phyloP scores from a whole-genome alignment of 2,888 invertebrate genomes.

The Heliconius erato region DNA sequence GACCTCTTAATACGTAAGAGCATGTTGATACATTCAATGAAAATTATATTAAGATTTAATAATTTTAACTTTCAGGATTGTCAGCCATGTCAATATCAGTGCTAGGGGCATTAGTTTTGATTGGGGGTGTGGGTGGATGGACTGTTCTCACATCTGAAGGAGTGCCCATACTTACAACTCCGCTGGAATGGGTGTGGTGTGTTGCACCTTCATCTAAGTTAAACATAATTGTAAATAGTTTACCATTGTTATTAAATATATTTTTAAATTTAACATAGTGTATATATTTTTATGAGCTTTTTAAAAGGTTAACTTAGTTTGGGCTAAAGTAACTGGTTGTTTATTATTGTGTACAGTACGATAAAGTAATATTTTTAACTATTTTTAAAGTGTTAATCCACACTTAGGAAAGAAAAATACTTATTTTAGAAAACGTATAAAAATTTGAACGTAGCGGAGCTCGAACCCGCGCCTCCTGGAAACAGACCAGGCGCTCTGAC shows the following conservation, averaged over 20 bases:
- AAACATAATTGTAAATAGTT: conserved; percentile 69
- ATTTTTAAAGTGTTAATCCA: no score
- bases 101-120: conserved; percentile 73
- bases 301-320: background rate
- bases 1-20: no score
- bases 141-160: conserved; percentile 78
- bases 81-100: conserved; percentile 74
- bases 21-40: background rate
- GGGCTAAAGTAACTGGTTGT: background rate
- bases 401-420: no score
- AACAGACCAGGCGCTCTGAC: no score
- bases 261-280: background rate
- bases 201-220: conserved; percentile 70
- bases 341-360: background rate
- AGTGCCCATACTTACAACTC: conserved; percentile 69
- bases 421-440: no score
- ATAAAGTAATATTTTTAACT: background rate
- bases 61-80: conserved; percentile 64
- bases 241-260: background rate
- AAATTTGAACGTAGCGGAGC: no score
- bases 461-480: no score
- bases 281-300: no score
- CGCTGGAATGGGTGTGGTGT: conserved; percentile 81
- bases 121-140: conserved; percentile 82
- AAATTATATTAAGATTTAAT: background rate